Evolutionary conservation across 2,797 vertebrate genomes (phyloP), one percentile per base, ranked within the genome.

Genomic region (Alcedo atthis): DNA sequence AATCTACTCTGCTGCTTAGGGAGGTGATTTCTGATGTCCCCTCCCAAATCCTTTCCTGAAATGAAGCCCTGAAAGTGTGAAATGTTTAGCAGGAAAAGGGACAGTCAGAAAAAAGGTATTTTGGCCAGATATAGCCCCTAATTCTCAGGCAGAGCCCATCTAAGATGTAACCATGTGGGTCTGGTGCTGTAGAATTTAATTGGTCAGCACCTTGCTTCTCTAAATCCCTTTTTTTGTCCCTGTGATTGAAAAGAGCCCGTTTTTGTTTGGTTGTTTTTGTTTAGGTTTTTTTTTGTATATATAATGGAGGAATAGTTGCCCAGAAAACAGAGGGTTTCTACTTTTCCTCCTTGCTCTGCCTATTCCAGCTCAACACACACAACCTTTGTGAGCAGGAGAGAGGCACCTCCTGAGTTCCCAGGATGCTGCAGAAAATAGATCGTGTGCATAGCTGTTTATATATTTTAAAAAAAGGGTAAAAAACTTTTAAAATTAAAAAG

Each of bases 391-490:
- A 81, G 71, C 55, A 22, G 42, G 67, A 49, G n/a, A 58, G 54
- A 87, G 55, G 40, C 30, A 78, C 67, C 81, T 76, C 42, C 67
- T 74, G 5, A 76, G 40, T 37, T 75, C 54, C 32, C n/a, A 67
- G 79, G 10, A 62, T 64, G 73, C 82, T 88, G 87, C 63, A 86
- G 82, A 67, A 73, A 88, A 86, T 88, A 74, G 6, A 71, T 82
- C 71, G 58, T 1, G 1, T 77, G 91, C 92, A 78, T 53, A 59
- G 78, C 58, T 75, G 35, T 33, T 40, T 35, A 30, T 53, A 26
- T 49, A 8, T 51, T 51, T 25, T 8, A 51, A 49, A 40, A 40
- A 16, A 2, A 37, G 37, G 37, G 37, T 37, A 14, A 37, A 37
- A 37, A 37, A 37, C 37, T 37, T 37, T 37, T 14, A 13, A 37